Evolutionary conservation across 2,888 invertebrate genomes (phyloP).

Genomic region (Meganola albula): DNA sequence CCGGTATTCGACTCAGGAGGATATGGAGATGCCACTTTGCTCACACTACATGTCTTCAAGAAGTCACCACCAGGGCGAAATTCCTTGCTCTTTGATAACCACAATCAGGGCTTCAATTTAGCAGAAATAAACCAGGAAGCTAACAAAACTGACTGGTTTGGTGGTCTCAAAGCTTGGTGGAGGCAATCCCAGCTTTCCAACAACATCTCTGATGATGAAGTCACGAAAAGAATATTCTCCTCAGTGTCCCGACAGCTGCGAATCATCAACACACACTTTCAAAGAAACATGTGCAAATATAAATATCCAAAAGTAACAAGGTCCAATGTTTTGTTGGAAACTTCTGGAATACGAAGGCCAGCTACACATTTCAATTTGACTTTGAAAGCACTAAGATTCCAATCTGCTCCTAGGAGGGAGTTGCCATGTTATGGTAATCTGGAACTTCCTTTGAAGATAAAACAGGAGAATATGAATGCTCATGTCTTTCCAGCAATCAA

Average conservation of each 20-base stretch:
- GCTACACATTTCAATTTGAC: constrained; percentile 54
- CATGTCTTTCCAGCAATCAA: constrained; percentile 50
- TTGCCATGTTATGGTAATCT: constrained; percentile 70
- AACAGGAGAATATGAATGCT: constrained; percentile 48
- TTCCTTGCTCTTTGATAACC: constrained; percentile 44
- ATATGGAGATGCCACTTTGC: constrained; percentile 45
- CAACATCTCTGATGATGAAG: constrained; percentile 49
- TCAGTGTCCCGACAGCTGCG: constrained; percentile 63
- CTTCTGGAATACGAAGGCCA: constrained; percentile 44
- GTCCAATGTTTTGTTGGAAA: constrained; percentile 62
- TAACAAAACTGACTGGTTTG: constrained; percentile 44
- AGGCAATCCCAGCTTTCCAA: constrained; percentile 52
- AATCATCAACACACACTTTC: constrained; percentile 65
- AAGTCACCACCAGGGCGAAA: constrained; percentile 44
- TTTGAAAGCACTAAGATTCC: constrained; percentile 61
- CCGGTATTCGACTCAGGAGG: constrained; percentile 74
- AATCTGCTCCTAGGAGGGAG: constrained; percentile 56
- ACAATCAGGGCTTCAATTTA: constrained; percentile 25
- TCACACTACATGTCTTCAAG: constrained; percentile 46
- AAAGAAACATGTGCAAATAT: constrained; percentile 58
- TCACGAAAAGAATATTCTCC: constrained; percentile 56
- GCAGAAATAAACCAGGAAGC: constrained; percentile 34
- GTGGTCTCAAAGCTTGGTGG: constrained; percentile 54
- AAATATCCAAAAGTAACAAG: constrained; percentile 67
- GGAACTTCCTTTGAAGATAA: constrained; percentile 64